Evolutionary conservation across 2,113 vertebrate species (phyloP).

Genomic region (Plecturocebus donacophilus): DNA sequence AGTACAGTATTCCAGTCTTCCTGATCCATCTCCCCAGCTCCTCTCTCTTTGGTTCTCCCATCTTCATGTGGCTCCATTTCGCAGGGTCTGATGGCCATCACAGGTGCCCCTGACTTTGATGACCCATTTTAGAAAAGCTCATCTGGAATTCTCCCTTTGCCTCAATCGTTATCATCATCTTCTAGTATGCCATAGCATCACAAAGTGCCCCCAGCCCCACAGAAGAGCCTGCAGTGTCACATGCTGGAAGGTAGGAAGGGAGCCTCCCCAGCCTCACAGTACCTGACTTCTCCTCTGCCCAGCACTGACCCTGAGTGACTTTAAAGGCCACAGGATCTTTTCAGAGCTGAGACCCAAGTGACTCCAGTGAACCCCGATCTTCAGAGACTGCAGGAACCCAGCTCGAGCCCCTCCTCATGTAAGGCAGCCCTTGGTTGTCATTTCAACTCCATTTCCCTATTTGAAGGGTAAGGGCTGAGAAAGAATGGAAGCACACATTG

Average conservation of each 20-base stretch:
- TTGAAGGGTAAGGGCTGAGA: not conserved
- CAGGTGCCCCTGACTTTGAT: not conserved
- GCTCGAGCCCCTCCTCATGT: not conserved
- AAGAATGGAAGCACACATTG: not conserved
- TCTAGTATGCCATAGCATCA: not conserved
- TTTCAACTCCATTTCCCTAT: not conserved
- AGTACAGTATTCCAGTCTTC: not conserved
- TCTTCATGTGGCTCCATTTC: not conserved
- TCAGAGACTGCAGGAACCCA: not conserved
- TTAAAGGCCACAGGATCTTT: not conserved
- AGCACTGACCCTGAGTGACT: not conserved
- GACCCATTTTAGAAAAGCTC: not conserved
- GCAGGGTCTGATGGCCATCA: not conserved
- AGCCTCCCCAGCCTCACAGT: too few relatives aligned
- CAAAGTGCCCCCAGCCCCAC: too few relatives aligned
- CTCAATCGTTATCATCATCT: too few relatives aligned
- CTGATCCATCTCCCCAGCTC: not conserved
- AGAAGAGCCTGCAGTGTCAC: not conserved
- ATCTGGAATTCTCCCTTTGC: not conserved
- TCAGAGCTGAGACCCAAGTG: not conserved
- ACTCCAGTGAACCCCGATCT: not conserved
- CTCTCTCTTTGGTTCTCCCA: not conserved
- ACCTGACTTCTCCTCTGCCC: too few relatives aligned
- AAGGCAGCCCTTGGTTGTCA: too few relatives aligned
- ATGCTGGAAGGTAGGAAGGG: not conserved